phyloP scores from a whole-genome alignment of 2,113 vertebrate genomes.

The Sinocyclocheilus rhinocerous region DNA sequence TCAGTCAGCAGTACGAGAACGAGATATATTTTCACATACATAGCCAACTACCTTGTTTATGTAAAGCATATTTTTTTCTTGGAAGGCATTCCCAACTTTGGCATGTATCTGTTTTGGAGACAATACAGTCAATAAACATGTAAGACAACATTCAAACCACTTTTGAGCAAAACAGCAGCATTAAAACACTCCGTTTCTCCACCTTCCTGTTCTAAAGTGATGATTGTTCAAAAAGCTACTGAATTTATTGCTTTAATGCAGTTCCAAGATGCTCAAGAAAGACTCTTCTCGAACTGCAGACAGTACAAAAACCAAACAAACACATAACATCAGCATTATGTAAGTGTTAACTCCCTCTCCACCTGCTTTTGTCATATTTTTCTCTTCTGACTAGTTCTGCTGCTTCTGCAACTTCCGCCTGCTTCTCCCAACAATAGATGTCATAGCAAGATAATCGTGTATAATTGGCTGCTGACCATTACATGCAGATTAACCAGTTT shows the following conservation, averaged over 20 bases:
- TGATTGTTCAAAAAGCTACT: not conserved
- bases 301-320: not conserved
- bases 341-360: conserved; percentile 8
- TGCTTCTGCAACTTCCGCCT: too few species aligned
- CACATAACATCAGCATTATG: not conserved
- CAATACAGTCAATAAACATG: not conserved
- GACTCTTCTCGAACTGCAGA: not conserved
- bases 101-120: conserved; percentile 42
- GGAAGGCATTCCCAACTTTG: conserved; percentile 48
- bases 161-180: not conserved
- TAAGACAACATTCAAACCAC: not conserved
- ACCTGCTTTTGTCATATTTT: conserved; percentile 9
- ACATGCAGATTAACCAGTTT: conserved; percentile 1
- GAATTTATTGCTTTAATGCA: conserved; percentile 47
- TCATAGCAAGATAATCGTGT: not conserved
- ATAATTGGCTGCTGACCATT: not conserved
- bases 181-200: too few species aligned
- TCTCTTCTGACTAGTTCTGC: not conserved
- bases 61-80: conserved; percentile 50
- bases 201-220: not conserved
- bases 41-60: conserved; percentile 63
- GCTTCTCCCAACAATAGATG: not conserved
- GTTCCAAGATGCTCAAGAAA: conserved; percentile 10
- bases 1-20: conserved; percentile 13
- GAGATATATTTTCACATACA: not conserved